Conservation (phyloP, 2,797 vertebrate species). For the Ptychadena robeensis region DNA sequence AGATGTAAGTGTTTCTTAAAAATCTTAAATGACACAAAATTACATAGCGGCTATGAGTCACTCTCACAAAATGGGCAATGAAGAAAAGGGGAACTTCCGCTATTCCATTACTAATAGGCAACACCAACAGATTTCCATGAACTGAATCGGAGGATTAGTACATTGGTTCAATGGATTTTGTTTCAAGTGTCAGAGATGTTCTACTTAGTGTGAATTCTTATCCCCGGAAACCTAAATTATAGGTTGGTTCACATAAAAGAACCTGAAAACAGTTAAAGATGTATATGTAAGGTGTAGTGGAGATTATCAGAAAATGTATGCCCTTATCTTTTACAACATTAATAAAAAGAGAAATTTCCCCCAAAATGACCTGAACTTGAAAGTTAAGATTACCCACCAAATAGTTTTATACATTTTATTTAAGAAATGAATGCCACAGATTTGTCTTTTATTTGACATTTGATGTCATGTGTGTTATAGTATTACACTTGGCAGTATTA, state of each 20-base stretch:
- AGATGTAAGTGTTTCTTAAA: slow-evolving; percentile 40
- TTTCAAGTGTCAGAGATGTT: neutral
- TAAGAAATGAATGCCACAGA: no score
- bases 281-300: neutral
- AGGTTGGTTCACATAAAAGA: neutral
- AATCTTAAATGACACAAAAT: slow-evolving; percentile 18
- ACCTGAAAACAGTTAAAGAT: neutral
- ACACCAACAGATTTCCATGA: neutral
- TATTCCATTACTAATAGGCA: neutral
- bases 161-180: neutral
- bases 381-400: no score
- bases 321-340: no score
- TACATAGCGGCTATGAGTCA: slow-evolving; percentile 29
- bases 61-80: slow-evolving; percentile 5
- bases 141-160: neutral
- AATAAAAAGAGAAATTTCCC: no score
- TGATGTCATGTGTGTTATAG: no score
- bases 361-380: no score
- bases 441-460: no score
- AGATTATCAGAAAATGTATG: no score
- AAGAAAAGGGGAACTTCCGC: neutral
- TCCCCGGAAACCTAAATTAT: neutral
- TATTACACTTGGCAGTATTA: no score
- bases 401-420: no score
- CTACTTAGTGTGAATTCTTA: neutral